Conservation (phyloP, 2,797 vertebrate genomes). For the Myioborus melanocephalus region DNA sequence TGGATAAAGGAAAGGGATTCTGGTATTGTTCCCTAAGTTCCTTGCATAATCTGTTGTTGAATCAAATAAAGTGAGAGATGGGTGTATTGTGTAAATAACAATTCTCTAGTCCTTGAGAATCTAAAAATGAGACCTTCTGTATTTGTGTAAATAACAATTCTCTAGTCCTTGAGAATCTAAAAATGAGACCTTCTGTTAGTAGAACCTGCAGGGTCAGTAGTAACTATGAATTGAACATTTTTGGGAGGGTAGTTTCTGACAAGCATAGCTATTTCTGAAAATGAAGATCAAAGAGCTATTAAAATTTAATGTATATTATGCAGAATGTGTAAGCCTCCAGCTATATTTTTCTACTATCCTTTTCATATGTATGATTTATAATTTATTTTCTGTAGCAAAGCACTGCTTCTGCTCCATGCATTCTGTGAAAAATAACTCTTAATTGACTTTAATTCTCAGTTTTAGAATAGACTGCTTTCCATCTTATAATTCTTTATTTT, state of each 20-base stretch:
- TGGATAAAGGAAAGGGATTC: conserved; percentile 22
- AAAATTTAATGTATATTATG: conserved; percentile 59
- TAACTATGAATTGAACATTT: neutral
- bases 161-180: neutral
- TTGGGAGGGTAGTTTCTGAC: conserved; percentile 36
- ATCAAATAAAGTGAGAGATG: neutral
- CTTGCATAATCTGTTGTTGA: neutral
- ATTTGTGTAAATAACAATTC: neutral
- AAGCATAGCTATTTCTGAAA: conserved; percentile 58
- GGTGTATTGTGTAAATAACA: neutral
- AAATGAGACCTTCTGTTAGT: neutral
- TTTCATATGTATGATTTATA: conserved; percentile 56
- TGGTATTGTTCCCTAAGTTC: neutral
- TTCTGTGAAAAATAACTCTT: conserved; percentile 43
- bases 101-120: neutral
- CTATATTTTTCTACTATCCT: conserved; percentile 27
- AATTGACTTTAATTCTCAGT: conserved; percentile 57
- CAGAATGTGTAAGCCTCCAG: conserved; percentile 52
- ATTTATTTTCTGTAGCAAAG: conserved; percentile 57
- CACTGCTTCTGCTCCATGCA: neutral
- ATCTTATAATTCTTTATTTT: conserved; percentile 6
- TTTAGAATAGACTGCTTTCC: conserved; percentile 53
- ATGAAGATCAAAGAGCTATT: conserved; percentile 55
- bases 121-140: neutral
- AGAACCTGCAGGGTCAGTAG: conserved; percentile 24